Evolutionary conservation across 2,113 vertebrate genomes (phyloP).

Genomic region (Otolemur garnettii): DNA sequence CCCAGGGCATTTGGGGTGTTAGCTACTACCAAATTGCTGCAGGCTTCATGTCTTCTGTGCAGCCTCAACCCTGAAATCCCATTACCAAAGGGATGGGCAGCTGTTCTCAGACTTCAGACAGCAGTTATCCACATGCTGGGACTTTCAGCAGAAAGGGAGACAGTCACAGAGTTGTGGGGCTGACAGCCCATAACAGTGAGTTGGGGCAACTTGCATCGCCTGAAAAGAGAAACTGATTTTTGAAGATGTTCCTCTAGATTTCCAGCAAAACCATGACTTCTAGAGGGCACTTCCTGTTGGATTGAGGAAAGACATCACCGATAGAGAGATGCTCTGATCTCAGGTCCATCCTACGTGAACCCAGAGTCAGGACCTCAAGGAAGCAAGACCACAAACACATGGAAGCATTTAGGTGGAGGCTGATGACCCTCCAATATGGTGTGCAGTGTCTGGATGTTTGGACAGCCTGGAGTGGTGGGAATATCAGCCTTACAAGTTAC

Average conservation of each 20-base stretch:
- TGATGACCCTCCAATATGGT: neutral
- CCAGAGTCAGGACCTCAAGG: neutral
- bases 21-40: neutral
- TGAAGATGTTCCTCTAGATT: neutral
- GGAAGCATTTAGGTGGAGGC: neutral
- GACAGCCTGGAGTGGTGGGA: neutral
- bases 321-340: neutral
- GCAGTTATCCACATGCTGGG: neutral
- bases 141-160: neutral
- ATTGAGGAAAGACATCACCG: neutral
- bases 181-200: neutral
- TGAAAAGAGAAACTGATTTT: slow-evolving; percentile 27
- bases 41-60: slow-evolving; percentile 11
- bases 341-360: neutral
- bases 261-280: neutral
- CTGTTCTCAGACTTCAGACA: slow-evolving; percentile 29
- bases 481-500: neutral
- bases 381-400: neutral
- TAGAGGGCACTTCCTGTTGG: neutral
- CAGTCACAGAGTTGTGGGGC: neutral
- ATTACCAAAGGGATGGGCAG: neutral
- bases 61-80: neutral
- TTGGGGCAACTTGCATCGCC: neutral
- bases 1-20: neutral
- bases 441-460: neutral